Evolutionary conservation across 2,797 vertebrate genomes (phyloP), one percentile per base, ranked within the genome.

Genomic region (Chloroceryle amazona): DNA sequence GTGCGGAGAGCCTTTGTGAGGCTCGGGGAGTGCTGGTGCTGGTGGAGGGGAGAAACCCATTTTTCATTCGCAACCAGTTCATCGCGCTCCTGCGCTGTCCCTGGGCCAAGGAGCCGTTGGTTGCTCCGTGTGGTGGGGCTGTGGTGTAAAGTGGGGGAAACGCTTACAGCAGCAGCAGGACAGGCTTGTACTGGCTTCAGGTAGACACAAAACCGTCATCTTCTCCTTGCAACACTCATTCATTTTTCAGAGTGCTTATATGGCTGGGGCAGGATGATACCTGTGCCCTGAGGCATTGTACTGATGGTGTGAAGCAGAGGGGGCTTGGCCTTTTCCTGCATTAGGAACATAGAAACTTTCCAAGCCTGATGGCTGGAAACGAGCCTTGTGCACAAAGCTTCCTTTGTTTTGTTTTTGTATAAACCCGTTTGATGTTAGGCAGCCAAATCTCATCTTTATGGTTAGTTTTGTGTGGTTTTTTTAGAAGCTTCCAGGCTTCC

Each of bases 381-480:
- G 29, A 93, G 71, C 78, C 58, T 84, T 89, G 16, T 19, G 74
- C 74, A 91, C 84, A 82, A 60, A 73, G 44, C 54, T 85, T 93
- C 93, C 74, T 96, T 89, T 94, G 91, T 95, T 96, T 92, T 86
- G 47, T 52, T 94, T 96, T 90, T 90, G 33, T 94, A 42, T 92
- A 94, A 96, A 95, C 67, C 42, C 55, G 14, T 61, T 95, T 85
- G 87, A 93, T 42, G 42, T 93, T 72, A 87, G 85, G 92, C 79
- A 87, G 85, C 81, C 66, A 75, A 81, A 86, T 92, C 47, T 84
- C 62, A 74, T 94, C 76, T 42, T 88, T 95, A 65, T 78, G 37
- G 61, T 86, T 83, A 91, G 42, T 73, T 46, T 76, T 39, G 65
- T 80, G 67, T 11, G 6, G 46, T 51, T 90, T 91, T 89, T 95